Conservation (phyloP, 2,888 invertebrate genomes). For the Drosophila sordidula region DNA sequence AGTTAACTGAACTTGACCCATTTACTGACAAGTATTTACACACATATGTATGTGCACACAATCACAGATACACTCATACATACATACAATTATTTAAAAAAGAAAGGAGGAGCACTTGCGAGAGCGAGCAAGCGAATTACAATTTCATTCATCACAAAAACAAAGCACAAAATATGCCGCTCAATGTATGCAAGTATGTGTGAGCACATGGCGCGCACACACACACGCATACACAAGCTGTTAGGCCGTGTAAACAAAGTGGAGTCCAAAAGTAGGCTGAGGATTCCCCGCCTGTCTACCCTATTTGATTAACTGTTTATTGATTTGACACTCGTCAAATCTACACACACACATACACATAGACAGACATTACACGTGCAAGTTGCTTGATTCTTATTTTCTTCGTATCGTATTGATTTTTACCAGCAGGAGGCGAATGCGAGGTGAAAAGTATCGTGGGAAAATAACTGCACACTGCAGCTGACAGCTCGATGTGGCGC, state of each 20-base stretch:
- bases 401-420: slow-evolving; percentile 66
- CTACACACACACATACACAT: slow-evolving; percentile 16
- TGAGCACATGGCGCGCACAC: slow-evolving; percentile 43
- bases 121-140: slow-evolving; percentile 5
- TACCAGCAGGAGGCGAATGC: slow-evolving; percentile 48
- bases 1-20: slow-evolving; percentile 37
- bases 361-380: slow-evolving; percentile 52
- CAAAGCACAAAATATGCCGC: slow-evolving; percentile 26
- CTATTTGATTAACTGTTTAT: slow-evolving; percentile 60
- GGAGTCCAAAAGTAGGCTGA: slow-evolving; percentile 10
- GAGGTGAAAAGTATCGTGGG: slow-evolving; percentile 23
- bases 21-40: slow-evolving; percentile 15
- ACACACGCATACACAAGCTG: neutral
- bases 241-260: slow-evolving; percentile 38
- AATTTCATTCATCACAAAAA: slow-evolving; percentile 32
- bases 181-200: slow-evolving; percentile 5
- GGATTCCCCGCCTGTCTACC: slow-evolving; percentile 10
- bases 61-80: slow-evolving; percentile 4
- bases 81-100: neutral
- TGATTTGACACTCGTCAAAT: slow-evolving; percentile 54
- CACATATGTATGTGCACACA: slow-evolving; percentile 1
- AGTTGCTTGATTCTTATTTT: slow-evolving; percentile 26
- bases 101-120: neutral
- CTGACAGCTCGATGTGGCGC: slow-evolving; percentile 15
- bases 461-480: slow-evolving; percentile 59